Base-by-base conservation (phyloP, 2,113 vertebrate genomes). In the Ia io region DNA sequence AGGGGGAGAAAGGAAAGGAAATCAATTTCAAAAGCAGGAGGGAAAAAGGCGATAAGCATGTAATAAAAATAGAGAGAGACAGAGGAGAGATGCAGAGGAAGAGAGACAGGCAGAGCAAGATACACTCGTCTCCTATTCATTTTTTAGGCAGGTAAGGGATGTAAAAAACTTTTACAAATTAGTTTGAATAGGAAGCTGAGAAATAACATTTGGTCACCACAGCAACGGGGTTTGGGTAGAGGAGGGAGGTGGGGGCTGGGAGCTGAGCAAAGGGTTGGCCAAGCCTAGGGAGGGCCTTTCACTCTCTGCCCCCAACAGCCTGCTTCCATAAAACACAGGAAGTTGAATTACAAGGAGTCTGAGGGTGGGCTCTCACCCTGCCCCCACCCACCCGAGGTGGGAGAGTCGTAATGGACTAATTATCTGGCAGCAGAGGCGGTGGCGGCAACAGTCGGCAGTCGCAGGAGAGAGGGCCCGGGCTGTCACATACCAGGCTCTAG, bases 21-120 rank as follows among this genome's bases (percentile, higher is more conserved):
- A 99, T 99, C 98, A 99, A 99, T 99, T 98, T 98, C 98, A 98
- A 99, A 99, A 98, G 98, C 98, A 98, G 98, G 98, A 98, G 98
- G 98, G 98, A 98, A 98, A 98, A 98, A 98, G 98, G 98, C 96
- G 98, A 99, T 99, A 99, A 99, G 98, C 98, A 84, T 98, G 98
- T 98, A 99, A 98, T 98, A 98, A 98, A 98, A 98, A 97, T 98
- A 98, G 98, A 97, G 98, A 98, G 98, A 98, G 95, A 98, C 95
- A 96, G 97, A 98, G 97, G 96, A 91, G 59, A 97, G 97, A 97
- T 94, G 97, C 96, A 3, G 74, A 97, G 97, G 98, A 96, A 97
- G 98, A 97, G 97, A 98, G 97, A 85, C 67, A 42, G 91, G 88
- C 84, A 61, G 77, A 86, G 92, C 86, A 17, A 79, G 96, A 63